These are phyloP conservation scores for Drosophila grimshawi DNA, from an alignment of 1,140 invertebrate genomes.

Conservation along the genomic window DNA sequence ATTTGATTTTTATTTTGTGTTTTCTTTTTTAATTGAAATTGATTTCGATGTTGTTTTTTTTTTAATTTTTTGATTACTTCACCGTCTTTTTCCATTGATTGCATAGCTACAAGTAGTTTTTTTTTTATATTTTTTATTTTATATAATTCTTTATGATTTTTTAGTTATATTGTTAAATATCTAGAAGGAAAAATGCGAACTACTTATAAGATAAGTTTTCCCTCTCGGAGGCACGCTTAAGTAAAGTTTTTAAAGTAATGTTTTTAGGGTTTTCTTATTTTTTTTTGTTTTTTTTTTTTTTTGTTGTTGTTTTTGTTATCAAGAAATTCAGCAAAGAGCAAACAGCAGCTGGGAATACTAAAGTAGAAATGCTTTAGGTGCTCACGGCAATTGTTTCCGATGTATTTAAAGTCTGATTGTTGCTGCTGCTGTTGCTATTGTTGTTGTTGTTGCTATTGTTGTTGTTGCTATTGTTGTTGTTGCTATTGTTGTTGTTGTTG, in stretches of 20 bases:
- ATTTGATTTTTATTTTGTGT: conserved; percentile 25
- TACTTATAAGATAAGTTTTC: conserved; percentile 68
- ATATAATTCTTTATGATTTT: conserved; percentile 14
- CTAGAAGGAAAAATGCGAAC: conserved; percentile 66
- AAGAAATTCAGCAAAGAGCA: no score
- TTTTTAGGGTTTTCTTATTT: conserved; percentile 36
- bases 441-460: conserved; percentile 38
- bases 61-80: conserved; percentile 53
- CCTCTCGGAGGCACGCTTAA: conserved; percentile 81
- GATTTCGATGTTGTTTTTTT: conserved; percentile 10
- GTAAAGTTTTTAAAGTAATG: conserved; percentile 76
- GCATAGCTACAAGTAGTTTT: conserved; percentile 68
- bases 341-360: no score
- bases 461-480: conserved; percentile 50
- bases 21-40: conserved; percentile 13
- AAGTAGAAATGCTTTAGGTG: conserved; percentile 42
- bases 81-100: conserved; percentile 82
- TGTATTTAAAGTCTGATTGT: conserved; percentile 12
- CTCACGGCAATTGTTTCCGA: conserved; percentile 52
- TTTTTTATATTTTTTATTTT: conserved; percentile 12
- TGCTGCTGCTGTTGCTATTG: conserved; percentile 44
- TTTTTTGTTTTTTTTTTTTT: not conserved
- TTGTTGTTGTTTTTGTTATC: not conserved
- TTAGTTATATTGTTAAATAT: conserved; percentile 28
- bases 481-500: conserved; percentile 49